Evolutionary conservation across 2,888 invertebrate species (phyloP).

Genomic region (Anoncus sp.): DNA sequence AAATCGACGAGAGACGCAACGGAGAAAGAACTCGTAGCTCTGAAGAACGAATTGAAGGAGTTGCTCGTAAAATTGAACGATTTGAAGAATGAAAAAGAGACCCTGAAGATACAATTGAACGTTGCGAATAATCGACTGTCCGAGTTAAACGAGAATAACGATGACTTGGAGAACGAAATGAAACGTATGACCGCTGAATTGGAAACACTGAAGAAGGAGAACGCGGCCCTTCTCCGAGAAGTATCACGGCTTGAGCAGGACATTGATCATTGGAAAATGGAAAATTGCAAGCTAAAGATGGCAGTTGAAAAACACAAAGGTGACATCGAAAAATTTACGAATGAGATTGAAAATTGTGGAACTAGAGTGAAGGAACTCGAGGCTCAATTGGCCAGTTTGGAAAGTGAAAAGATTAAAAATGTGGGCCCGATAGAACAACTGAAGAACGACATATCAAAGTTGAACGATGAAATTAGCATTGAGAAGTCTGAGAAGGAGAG

Average conservation of each 20-base stretch:
- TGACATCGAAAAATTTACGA: conserved; percentile 63
- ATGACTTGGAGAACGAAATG: conserved; percentile 61
- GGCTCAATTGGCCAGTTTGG: conserved; percentile 33
- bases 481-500: conserved; percentile 63
- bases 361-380: conserved; percentile 57
- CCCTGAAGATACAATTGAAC: conserved; percentile 48
- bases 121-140: conserved; percentile 54
- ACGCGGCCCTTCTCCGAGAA: conserved; percentile 53
- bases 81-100: conserved; percentile 60
- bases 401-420: conserved; percentile 45
- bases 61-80: conserved; percentile 64
- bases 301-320: conserved; percentile 63
- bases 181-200: conserved; percentile 47
- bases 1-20: conserved; percentile 60
- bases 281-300: conserved; percentile 62
- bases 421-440: conserved; percentile 20
- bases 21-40: conserved; percentile 64
- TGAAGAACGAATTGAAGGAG: conserved; percentile 70
- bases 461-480: conserved; percentile 47
- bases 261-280: conserved; percentile 66
- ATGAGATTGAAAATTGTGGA: conserved; percentile 57
- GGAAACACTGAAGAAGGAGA: conserved; percentile 49
- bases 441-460: conserved; percentile 46
- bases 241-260: conserved; percentile 55
- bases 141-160: conserved; percentile 49